Evolutionary conservation across 2,888 invertebrate species (phyloP), one percentile per base, ranked within the genome.

Genomic region (Eledona agricola): DNA sequence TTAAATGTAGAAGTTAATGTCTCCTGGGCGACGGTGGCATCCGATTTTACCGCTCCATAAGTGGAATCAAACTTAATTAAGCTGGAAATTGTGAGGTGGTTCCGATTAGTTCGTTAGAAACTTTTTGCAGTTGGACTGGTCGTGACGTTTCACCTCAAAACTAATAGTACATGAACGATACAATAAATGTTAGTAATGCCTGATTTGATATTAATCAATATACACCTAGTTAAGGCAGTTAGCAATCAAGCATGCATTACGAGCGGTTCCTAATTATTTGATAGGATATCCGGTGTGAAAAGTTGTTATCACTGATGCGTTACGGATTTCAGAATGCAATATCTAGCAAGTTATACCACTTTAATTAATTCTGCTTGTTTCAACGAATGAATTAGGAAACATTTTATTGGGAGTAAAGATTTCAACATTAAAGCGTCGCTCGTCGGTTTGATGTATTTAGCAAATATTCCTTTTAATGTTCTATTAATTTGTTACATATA

Each of bases 251-350:
- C 29, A 38, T 38, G 17, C 40, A 40, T 25, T 25, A 38, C 38
- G n/a, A 28, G 19, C 10, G 26, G 29, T 31, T 29, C 22, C 12
- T 17, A 42, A 20, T 42, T 29, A 31, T 31, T 42, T 42, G 42
- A 15, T 31, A 26, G 40, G 42, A 42, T n/a, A 31, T 42, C 42
- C 42, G 29, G 42, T 13, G 15, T 19, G 19, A 16, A 20, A 13
- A 11, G 42, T 22, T 42, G 29, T 42, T 42, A 42, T 42, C 42
- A 42, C 42, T 19, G 42, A 9, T n/a, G 40, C 26, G 32, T 32
- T 32, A 11, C 19, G 22, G 20, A 29, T 10, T 42, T 31, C 29
- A 42, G 42, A 22, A 31, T 22, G 15, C 29, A 12, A 29, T 13
- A 28, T 40, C 40, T 25, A 28, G 11, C 6, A 38, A 26, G 26